Evolutionary conservation across 2,888 invertebrate species (phyloP).

Genomic region (Eubasilissa splendida): DNA sequence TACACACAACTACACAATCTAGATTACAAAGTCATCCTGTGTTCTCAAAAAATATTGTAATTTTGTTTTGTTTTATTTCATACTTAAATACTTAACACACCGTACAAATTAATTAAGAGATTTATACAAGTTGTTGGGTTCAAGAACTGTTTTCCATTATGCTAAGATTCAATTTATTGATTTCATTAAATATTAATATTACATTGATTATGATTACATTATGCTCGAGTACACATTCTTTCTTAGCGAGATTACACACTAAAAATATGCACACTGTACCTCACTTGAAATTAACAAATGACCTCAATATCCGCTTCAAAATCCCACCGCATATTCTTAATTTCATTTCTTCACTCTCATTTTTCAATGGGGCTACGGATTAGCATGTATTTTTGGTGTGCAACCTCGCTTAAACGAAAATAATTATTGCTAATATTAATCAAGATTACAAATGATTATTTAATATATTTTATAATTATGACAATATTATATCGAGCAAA

Average conservation of each 20-base stretch:
- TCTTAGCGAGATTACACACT: neutral
- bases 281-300: too few relatives aligned
- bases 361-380: too few relatives aligned
- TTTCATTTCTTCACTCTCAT: too few relatives aligned
- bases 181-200: slow-evolving; percentile 3
- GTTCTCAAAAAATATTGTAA: neutral
- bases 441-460: slow-evolving; percentile 13
- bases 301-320: too few relatives aligned
- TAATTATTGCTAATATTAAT: neutral
- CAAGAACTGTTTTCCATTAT: slow-evolving; percentile 30
- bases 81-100: neutral
- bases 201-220: slow-evolving; percentile 17
- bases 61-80: neutral
- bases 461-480: neutral
- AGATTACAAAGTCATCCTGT: neutral
- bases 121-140: slow-evolving; percentile 7
- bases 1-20: neutral
- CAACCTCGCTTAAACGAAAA: too few relatives aligned
- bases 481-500: slow-evolving; percentile 5
- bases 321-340: too few relatives aligned
- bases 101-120: slow-evolving; percentile 16
- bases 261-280: too few relatives aligned
- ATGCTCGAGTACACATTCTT: slow-evolving; percentile 22
- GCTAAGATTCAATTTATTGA: slow-evolving; percentile 4
- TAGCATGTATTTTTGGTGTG: too few relatives aligned